phyloP scores from a whole-genome alignment of 2,797 vertebrate species.

The Cottoperca gobio region DNA sequence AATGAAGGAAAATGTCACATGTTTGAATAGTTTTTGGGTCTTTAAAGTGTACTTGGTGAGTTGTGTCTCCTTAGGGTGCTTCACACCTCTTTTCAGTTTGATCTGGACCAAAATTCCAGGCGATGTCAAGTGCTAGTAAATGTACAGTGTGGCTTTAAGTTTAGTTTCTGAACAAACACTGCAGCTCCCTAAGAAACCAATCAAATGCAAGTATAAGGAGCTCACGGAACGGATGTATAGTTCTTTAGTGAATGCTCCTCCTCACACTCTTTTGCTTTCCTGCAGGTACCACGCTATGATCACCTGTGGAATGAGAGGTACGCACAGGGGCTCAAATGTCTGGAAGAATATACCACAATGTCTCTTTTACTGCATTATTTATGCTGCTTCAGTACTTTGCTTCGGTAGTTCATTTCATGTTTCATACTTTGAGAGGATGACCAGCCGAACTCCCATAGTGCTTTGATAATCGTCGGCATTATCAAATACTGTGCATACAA shows the following conservation, averaged over 20 bases:
- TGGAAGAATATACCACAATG: slow-evolving; percentile 76
- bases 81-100: no score
- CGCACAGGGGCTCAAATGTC: slow-evolving; percentile 85
- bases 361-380: slow-evolving; percentile 86
- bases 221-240: no score
- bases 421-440: slow-evolving; percentile 26
- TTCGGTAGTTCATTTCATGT: slow-evolving; percentile 44
- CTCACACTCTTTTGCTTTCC: slow-evolving; percentile 86
- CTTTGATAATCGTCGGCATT: slow-evolving; percentile 17
- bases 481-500: not conserved
- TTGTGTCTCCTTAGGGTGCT: not conserved
- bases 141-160: no score
- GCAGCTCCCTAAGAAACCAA: no score
- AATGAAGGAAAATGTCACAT: not conserved
- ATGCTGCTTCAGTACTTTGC: slow-evolving; percentile 86
- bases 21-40: slow-evolving; percentile 3
- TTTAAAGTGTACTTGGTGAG: not conserved
- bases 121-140: no score
- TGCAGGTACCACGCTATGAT: slow-evolving; percentile 86
- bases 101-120: no score
- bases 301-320: slow-evolving; percentile 82
- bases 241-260: no score
- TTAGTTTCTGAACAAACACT: no score
- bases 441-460: slow-evolving; percentile 17
- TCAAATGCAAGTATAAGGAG: no score